Evolutionary conservation across 37 sponge, comb jelly and placozoan species (phyloP).

Genomic region (Petrosia ficiformis): DNA sequence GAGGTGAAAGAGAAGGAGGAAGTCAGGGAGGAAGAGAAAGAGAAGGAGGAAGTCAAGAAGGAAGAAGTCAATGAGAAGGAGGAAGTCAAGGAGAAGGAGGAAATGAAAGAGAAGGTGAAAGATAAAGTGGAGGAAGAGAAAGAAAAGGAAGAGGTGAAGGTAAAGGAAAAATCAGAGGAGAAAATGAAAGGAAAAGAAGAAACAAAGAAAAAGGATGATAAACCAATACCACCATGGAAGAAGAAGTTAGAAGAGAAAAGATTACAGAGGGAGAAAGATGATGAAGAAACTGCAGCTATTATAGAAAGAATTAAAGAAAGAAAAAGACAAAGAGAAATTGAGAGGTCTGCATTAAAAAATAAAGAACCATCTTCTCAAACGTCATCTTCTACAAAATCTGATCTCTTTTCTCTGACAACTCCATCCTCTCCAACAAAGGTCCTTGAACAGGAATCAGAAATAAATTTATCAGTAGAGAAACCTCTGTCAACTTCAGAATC

Average conservation of each 20-base stretch:
- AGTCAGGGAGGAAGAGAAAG: neutral
- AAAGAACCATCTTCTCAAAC: too few relatives aligned
- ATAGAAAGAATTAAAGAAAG: neutral
- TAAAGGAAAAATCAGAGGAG: neutral
- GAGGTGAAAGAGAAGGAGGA: constrained; percentile 11
- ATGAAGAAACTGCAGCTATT: neutral
- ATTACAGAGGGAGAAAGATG: constrained; percentile 7
- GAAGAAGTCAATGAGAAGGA: neutral
- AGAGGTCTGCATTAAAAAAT: too few relatives aligned
- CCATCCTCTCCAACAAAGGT: too few relatives aligned
- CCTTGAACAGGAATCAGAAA: too few relatives aligned
- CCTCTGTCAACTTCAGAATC: too few relatives aligned
- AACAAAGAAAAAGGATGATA: constrained; percentile 8
- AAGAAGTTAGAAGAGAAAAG: constrained; percentile 12
- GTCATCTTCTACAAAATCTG: too few relatives aligned
- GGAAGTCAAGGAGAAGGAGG: constrained; percentile 2
- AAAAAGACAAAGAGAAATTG: too few relatives aligned
- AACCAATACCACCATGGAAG: constrained; percentile 22
- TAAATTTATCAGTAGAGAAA: too few relatives aligned
- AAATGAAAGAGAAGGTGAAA: constrained; percentile 9
- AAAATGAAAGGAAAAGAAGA: neutral
- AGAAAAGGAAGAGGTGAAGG: neutral
- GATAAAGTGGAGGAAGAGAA: constrained; percentile 4
- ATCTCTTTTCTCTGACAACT: too few relatives aligned
- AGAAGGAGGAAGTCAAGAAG: neutral